phyloP scores from a whole-genome alignment of 2,888 invertebrate species.

The Galerucella pusilla region DNA sequence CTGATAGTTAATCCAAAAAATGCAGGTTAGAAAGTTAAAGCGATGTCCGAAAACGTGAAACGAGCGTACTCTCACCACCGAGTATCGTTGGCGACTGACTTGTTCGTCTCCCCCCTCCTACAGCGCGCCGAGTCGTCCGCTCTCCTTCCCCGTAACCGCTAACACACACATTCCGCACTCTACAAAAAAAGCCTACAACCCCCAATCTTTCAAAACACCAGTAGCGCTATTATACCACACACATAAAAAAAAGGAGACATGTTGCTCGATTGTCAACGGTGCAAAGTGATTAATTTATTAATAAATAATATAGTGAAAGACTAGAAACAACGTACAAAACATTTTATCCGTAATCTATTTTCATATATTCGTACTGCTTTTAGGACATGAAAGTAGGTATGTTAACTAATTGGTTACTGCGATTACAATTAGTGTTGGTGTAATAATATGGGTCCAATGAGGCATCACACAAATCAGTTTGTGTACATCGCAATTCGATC shows the following conservation, averaged over 20 bases:
- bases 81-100: slow-evolving; percentile 44
- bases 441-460: slow-evolving; percentile 54
- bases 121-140: slow-evolving; percentile 40
- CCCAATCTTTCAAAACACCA: slow-evolving; percentile 60
- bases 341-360: background rate
- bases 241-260: slow-evolving; percentile 44
- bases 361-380: too few species aligned
- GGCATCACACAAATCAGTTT: background rate
- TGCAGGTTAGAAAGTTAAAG: slow-evolving; percentile 20
- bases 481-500: too few species aligned
- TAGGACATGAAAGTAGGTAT: slow-evolving; percentile 52
- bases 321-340: slow-evolving; percentile 27
- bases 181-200: slow-evolving; percentile 64
- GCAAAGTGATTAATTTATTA: slow-evolving; percentile 52
- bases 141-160: slow-evolving; percentile 61
- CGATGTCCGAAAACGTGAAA: slow-evolving; percentile 32
- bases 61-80: slow-evolving; percentile 52
- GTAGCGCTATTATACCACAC: slow-evolving; percentile 54
- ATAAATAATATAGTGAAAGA: slow-evolving; percentile 51
- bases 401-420: slow-evolving; percentile 59
- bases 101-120: slow-evolving; percentile 47
- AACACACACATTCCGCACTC: slow-evolving; percentile 61
- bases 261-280: slow-evolving; percentile 48
- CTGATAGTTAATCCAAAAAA: slow-evolving; percentile 30
- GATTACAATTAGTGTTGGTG: slow-evolving; percentile 61